Evolutionary conservation across 2,888 invertebrate species (phyloP).

Genomic region (Isoperla grammatica): DNA sequence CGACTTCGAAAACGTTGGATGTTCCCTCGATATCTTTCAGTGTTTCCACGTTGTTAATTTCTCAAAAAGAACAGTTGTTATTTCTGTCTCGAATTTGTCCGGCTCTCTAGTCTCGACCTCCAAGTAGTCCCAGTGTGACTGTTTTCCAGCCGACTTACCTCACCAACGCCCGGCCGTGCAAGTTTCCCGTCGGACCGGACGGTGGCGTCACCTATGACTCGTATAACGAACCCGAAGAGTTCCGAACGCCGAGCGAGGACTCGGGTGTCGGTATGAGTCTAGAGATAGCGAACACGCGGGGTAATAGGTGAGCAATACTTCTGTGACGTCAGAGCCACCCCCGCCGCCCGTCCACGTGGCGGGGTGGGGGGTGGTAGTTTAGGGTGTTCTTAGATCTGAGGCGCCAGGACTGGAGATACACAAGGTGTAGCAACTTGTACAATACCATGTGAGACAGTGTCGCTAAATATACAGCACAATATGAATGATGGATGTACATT

Average conservation of each 20-base stretch:
- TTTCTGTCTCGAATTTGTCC: background rate
- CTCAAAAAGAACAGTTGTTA: background rate
- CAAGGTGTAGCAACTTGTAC: too few species aligned
- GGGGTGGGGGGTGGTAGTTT: slow-evolving; percentile 3
- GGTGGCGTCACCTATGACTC: slow-evolving; percentile 25
- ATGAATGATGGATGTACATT: too few species aligned
- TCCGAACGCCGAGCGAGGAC: slow-evolving; percentile 85
- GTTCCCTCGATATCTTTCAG: too few species aligned
- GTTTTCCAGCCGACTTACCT: slow-evolving; percentile 32
- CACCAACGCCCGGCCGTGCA: slow-evolving; percentile 30
- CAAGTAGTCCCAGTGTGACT: background rate
- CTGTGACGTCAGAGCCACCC: background rate
- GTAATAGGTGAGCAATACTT: slow-evolving; percentile 17
- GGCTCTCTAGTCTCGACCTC: background rate
- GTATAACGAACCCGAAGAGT: slow-evolving; percentile 36
- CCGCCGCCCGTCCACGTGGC: background rate
- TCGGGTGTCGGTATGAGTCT: slow-evolving; percentile 87
- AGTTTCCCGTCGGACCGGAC: slow-evolving; percentile 29
- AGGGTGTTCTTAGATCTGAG: background rate
- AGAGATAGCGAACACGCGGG: slow-evolving; percentile 35
- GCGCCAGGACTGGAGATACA: background rate
- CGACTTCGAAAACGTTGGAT: too few species aligned
- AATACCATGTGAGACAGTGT: too few species aligned
- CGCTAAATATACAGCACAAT: too few species aligned
- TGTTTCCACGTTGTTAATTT: too few species aligned